These are phyloP conservation scores for Hipposideros armiger DNA, from an alignment of 2,113 vertebrate species.

Conservation along the genomic window DNA sequence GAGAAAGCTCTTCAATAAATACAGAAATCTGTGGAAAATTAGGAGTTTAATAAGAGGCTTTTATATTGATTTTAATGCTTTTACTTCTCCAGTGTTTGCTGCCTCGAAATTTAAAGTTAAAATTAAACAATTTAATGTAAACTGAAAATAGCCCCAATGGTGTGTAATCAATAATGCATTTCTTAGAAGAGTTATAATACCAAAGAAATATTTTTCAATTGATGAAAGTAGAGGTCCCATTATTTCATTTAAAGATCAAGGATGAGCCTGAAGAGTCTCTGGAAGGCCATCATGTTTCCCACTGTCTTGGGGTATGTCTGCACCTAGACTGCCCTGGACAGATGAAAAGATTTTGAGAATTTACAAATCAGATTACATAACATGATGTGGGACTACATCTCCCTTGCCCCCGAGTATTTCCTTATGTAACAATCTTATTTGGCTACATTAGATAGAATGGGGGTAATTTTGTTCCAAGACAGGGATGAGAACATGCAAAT, in stretches of 20 bases:
- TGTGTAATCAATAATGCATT: constrained; percentile 65
- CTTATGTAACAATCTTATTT: constrained; percentile 26
- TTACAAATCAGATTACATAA: neutral
- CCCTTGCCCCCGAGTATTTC: neutral
- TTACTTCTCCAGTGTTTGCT: constrained; percentile 69
- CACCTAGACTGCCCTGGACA: neutral
- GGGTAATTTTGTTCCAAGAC: neutral
- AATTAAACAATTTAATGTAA: constrained; percentile 73
- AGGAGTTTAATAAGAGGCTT: constrained; percentile 70
- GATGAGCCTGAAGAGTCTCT: constrained; percentile 6
- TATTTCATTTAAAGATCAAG: constrained; percentile 58
- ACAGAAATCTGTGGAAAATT: constrained; percentile 71
- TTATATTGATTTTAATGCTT: constrained; percentile 60
- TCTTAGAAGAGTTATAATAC: constrained; percentile 40
- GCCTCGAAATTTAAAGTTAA: constrained; percentile 59
- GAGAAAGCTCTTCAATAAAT: constrained; percentile 63
- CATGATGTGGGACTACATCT: neutral
- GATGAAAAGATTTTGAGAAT: neutral
- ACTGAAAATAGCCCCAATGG: constrained; percentile 27
- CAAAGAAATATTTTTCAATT: constrained; percentile 50
- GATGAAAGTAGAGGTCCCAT: neutral
- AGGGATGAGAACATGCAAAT: neutral
- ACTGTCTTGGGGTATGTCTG: neutral
- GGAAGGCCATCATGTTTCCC: neutral
- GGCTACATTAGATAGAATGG: neutral